A percentile compares a stretch with the other conserved stretches of the same genome.
phyloP scores from a whole-genome alignment of 2,113 vertebrate species.

The Etheostoma cragini region DNA sequence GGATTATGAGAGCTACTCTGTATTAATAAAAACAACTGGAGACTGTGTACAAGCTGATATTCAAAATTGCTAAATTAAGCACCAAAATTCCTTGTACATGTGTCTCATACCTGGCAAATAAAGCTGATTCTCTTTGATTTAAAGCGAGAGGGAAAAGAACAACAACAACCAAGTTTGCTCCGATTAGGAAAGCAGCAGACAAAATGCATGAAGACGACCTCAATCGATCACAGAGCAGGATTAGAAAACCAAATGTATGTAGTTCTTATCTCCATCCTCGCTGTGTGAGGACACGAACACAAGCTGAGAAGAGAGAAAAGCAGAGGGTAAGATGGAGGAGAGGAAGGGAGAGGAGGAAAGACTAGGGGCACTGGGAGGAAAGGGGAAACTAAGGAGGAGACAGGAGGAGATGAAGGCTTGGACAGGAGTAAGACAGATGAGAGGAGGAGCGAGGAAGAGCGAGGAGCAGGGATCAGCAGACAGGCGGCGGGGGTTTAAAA shows the following conservation, averaged over 20 bases:
- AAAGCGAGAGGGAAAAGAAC: not conserved
- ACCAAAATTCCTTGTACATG: no score
- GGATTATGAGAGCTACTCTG: no score
- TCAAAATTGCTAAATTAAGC: no score
- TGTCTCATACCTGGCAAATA: no score
- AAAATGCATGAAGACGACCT: not conserved
- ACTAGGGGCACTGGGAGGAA: slow-evolving; percentile 23
- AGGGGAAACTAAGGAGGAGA: not conserved
- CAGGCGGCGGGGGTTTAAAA: not conserved
- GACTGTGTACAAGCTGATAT: no score
- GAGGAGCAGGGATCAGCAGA: not conserved
- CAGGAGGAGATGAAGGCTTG: not conserved
- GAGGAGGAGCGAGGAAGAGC: not conserved
- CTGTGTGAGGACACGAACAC: slow-evolving; percentile 2
- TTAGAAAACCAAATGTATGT: slow-evolving; percentile 28
- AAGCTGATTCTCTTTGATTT: not conserved
- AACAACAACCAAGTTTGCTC: not conserved
- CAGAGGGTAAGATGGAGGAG: not conserved
- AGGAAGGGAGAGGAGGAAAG: not conserved
- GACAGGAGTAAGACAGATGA: not conserved
- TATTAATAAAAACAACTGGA: no score
- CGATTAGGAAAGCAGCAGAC: not conserved
- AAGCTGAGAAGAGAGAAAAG: not conserved
- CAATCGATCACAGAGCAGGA: slow-evolving; percentile 23
- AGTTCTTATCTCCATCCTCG: not conserved